A percentile compares a stretch with the other conserved stretches of the same genome.
Conservation (phyloP, 2,797 vertebrate species). For the Luscinia luscinia region DNA sequence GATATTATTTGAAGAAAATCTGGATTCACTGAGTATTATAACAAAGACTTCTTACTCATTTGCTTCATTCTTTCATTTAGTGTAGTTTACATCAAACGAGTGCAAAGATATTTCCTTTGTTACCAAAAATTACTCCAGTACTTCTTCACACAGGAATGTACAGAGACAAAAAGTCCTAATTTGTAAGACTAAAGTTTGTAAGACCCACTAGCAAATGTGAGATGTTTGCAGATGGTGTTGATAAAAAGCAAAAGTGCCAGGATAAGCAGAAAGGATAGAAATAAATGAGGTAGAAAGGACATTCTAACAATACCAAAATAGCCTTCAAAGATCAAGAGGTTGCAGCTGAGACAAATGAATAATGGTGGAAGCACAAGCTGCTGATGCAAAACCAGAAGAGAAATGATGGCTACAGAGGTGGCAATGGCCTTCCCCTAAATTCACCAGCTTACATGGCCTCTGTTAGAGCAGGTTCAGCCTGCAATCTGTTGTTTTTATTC, state of each 20-base stretch:
- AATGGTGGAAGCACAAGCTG: not conserved
- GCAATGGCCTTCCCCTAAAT: not conserved
- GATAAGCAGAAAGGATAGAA: constrained; percentile 3
- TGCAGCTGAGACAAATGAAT: not conserved
- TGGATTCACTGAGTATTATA: not conserved
- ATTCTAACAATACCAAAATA: not conserved
- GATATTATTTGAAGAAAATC: not conserved
- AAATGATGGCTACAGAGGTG: not conserved
- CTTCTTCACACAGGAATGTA: not conserved
- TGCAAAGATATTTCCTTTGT: not conserved
- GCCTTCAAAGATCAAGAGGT: not conserved
- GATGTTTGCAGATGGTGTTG: not conserved
- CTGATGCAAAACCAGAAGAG: not conserved
- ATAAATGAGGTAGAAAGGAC: constrained; percentile 14
- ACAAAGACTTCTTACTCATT: not conserved
- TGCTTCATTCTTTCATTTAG: not conserved
- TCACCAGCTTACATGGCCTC: not conserved
- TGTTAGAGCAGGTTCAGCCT: not conserved
- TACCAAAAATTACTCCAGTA: not conserved
- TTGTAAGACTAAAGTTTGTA: not conserved
- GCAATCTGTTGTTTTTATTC: not conserved
- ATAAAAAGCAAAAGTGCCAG: not conserved
- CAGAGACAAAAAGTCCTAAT: not conserved
- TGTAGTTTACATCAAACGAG: not conserved
- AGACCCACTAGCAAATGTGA: not conserved